Percentiles rank a stretch among this genome's conserved stretches.
Conservation (phyloP, 30 jellyfish, hydroid and myxozoan genomes). For the Pseudorhiza aurosa region DNA sequence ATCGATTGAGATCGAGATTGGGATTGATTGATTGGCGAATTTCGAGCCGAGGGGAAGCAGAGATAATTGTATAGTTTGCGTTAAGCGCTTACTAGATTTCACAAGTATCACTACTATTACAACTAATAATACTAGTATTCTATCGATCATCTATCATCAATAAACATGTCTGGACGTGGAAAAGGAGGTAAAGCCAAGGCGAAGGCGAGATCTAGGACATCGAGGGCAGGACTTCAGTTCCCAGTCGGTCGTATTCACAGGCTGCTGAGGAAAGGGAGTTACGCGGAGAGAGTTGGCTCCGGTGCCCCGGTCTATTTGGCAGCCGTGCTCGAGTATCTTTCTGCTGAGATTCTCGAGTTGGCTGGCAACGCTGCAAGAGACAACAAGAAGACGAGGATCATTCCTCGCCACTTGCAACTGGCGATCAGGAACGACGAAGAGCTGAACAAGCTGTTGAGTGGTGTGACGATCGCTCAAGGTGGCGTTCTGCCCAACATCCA, state of each 20-base stretch:
- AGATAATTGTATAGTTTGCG: no score
- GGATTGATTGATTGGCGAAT: no score
- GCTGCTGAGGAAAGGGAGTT: constrained; percentile 79
- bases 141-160: no score
- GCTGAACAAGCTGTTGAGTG: constrained; percentile 85
- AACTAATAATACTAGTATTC: no score
- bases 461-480: constrained; percentile 97
- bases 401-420: constrained; percentile 92
- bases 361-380: constrained; percentile 99
- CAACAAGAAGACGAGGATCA: constrained; percentile 84
- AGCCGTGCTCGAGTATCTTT: constrained; percentile 91
- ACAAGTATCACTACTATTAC: no score
- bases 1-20: no score
- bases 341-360: constrained; percentile 95
- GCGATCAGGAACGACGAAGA: constrained; percentile 98
- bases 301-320: constrained; percentile 98
- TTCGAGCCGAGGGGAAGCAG: no score
- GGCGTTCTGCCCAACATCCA: constrained; percentile 92
- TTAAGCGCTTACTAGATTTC: no score
- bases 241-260: constrained; percentile 94
- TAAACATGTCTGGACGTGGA: constrained; percentile 95
- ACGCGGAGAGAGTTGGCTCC: constrained; percentile 88
- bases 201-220: constrained; percentile 78
- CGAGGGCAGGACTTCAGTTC: constrained; percentile 94
- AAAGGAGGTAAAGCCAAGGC: constrained; percentile 85